Percentiles rank a stretch among this genome's conserved stretches.
Evolutionary conservation across 2,888 invertebrate genomes (phyloP).

Genomic region (Lepidochitona cinerea): DNA sequence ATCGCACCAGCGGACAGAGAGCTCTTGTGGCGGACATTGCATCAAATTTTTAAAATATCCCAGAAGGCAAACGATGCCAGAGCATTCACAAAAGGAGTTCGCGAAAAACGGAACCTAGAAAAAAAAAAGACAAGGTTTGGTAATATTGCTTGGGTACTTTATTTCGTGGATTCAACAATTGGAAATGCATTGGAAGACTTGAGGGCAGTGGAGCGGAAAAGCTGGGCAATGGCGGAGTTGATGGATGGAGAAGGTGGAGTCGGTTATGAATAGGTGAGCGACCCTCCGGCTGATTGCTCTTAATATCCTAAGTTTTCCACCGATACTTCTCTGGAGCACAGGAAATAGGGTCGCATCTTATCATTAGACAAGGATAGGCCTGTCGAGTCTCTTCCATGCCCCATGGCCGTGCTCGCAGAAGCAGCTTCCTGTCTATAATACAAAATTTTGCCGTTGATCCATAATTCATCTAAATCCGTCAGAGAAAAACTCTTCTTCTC

Average conservation of each 20-base stretch:
- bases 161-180: not conserved
- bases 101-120: no score
- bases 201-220: not conserved
- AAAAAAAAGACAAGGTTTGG: no score
- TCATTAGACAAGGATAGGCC: slow-evolving; percentile 1
- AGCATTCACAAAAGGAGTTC: not conserved
- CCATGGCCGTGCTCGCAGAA: not conserved
- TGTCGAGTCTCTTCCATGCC: not conserved
- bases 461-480: not conserved
- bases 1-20: not conserved
- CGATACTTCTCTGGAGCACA: not conserved
- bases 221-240: not conserved
- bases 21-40: not conserved
- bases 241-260: not conserved
- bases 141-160: not conserved
- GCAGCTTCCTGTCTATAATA: not conserved
- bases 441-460: not conserved
- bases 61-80: not conserved
- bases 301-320: slow-evolving; percentile 1
- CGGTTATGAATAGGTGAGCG: slow-evolving; percentile 4
- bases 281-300: slow-evolving; percentile 1
- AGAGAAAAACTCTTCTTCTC: not conserved
- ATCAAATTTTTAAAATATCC: not conserved
- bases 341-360: slow-evolving; percentile 6
- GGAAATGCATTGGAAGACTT: not conserved